Percentiles rank a stretch among this genome's conserved stretches.
phyloP scores from a whole-genome alignment of 2,797 vertebrate genomes.

The Pristis pectinata region DNA sequence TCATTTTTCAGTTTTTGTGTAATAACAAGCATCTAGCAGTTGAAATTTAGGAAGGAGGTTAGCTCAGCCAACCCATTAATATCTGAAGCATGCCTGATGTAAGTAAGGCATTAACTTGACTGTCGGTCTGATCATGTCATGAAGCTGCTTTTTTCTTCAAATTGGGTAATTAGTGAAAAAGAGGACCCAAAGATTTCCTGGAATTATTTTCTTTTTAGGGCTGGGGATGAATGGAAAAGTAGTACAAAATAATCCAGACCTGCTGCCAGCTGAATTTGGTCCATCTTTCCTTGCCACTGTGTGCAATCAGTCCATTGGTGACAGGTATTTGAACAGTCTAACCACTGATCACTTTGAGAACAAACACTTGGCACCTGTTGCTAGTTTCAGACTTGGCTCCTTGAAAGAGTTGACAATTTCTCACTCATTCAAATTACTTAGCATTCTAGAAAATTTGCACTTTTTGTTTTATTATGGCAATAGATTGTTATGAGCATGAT shows the following conservation, averaged over 20 bases:
- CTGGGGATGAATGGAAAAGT: neutral
- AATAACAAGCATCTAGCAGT: neutral
- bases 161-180: neutral
- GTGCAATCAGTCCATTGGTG: too few species aligned
- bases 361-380: neutral
- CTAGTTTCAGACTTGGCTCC: neutral
- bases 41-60: neutral
- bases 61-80: neutral
- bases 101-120: neutral
- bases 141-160: too few species aligned
- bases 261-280: neutral
- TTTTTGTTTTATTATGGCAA: neutral
- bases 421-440: neutral
- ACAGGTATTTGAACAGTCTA: too few species aligned
- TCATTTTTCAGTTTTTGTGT: neutral
- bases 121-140: neutral
- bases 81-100: too few species aligned
- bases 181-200: neutral
- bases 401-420: neutral
- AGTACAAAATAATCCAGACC: too few species aligned
- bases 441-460: neutral
- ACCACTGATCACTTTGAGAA: neutral
- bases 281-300: too few species aligned
- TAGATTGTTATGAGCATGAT: neutral
- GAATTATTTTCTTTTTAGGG: neutral